Evolutionary conservation across 1,140 invertebrate species (phyloP), one percentile per base, ranked within the genome.

Genomic region (Alviniconcha marisindica): DNA sequence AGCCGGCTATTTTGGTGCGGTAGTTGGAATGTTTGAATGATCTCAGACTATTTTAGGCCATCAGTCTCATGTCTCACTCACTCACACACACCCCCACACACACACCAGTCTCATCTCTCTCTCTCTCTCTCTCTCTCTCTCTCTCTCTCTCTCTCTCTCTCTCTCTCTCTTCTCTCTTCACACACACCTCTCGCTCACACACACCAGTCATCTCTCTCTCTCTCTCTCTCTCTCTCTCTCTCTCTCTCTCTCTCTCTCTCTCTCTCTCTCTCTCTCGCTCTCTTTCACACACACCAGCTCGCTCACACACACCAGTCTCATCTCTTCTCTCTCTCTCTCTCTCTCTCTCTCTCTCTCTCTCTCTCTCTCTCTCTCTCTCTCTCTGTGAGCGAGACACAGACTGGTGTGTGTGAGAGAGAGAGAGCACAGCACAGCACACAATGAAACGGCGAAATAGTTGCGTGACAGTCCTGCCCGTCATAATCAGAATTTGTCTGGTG

Each of bases 321-420:
- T 36, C 33, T 69, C 66, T 69, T 28, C 66, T 69, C 33, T 36
- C 33, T 69, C 66, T 69, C 33, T 36, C 33, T 69, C 66, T 69
- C 33, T 36, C 33, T 69, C 66, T 69, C 33, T 36, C 33, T 69
- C 66, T 69, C 33, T 36, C 33, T 69, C 66, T 79, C 40, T 83
- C 56, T 69, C 66, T 69, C 66, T 69, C 66, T 69, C 66, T 69
- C 66, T 69, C 66, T 69, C 66, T 69, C 66, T 69, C 66, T 69
- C 66, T 69, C 66, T 69, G n/a, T 60, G n/a, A n/a, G n/a, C n/a
- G n/a, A n/a, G n/a, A n/a, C n/a, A n/a, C n/a, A n/a, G n/a, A n/a
- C n/a, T n/a, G n/a, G n/a, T n/a, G n/a, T n/a, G n/a, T n/a, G n/a
- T n/a, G n/a, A n/a, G n/a, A n/a, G n/a, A n/a, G n/a, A n/a, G n/a